Evolutionary conservation across 2,113 vertebrate genomes (phyloP).

Genomic region (Vicugna pacos): DNA sequence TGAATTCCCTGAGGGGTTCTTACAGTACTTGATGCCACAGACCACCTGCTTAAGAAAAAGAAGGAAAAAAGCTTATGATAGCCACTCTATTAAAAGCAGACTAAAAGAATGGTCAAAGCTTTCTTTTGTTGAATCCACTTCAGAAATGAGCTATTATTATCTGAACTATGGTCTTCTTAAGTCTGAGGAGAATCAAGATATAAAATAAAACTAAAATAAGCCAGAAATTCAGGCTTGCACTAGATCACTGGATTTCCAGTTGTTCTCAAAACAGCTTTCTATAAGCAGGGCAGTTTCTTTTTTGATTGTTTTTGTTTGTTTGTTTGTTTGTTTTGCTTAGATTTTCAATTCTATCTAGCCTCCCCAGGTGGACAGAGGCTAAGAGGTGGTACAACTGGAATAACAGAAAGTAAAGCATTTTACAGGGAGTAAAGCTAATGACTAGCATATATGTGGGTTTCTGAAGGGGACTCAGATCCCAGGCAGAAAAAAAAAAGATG

Average conservation of each 20-base stretch:
- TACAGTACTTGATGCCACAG: not conserved
- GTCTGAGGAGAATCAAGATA: slow-evolving; percentile 62
- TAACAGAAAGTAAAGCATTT: not conserved
- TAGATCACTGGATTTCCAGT: slow-evolving; percentile 21
- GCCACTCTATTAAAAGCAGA: slow-evolving; percentile 36
- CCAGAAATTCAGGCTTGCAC: not conserved
- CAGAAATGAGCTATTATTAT: slow-evolving; percentile 75
- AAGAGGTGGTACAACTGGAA: not conserved
- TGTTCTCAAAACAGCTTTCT: slow-evolving; percentile 51
- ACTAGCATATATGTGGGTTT: not conserved
- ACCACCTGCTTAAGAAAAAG: not conserved
- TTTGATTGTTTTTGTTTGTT: no score
- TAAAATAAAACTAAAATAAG: slow-evolving; percentile 73
- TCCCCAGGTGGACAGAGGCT: slow-evolving; percentile 14
- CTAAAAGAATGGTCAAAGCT: slow-evolving; percentile 64
- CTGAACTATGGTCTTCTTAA: slow-evolving; percentile 50
- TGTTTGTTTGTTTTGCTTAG: not conserved
- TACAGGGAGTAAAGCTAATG: not conserved
- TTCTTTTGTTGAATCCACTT: slow-evolving; percentile 67
- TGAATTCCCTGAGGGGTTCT: not conserved
- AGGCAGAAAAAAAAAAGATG: not conserved
- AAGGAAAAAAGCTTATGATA: not conserved
- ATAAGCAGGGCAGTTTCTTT: not conserved
- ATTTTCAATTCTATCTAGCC: slow-evolving; percentile 3
- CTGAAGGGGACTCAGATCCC: not conserved